These are phyloP conservation scores for Caenorhabditis parvicauda DNA, from an alignment of 2,888 invertebrate genomes.

Conservation along the genomic window DNA sequence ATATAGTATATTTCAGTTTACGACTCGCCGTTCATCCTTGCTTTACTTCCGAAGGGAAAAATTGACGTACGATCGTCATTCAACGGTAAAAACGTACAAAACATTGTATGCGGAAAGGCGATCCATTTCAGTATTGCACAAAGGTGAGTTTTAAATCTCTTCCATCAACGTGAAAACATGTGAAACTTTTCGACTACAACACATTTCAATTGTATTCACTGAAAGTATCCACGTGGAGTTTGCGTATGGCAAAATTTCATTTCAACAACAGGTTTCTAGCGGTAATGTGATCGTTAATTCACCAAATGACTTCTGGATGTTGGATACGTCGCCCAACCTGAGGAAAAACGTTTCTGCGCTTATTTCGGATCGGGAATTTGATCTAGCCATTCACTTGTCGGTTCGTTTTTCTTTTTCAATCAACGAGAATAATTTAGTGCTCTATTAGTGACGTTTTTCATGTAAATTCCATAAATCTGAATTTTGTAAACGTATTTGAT, in stretches of 20 bases:
- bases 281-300: conserved; percentile 44
- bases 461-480: background rate
- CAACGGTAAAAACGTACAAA: conserved; percentile 79
- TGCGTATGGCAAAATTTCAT: background rate
- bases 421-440: too few relatives aligned
- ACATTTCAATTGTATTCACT: too few relatives aligned
- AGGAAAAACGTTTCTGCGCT: conserved; percentile 81
- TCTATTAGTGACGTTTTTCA: too few relatives aligned
- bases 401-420: conserved; percentile 38
- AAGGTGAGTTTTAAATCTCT: conserved; percentile 11
- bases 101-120: conserved; percentile 70
- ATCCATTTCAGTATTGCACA: conserved; percentile 17
- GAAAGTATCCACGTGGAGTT: too few relatives aligned
- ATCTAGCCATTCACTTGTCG: conserved; percentile 72
- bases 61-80: conserved; percentile 84
- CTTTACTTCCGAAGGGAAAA: conserved; percentile 75
- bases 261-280: conserved; percentile 16
- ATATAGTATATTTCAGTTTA: conserved; percentile 66
- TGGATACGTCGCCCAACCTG: conserved; percentile 76
- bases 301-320: conserved; percentile 71
- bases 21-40: conserved; percentile 86
- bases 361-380: conserved; percentile 85
- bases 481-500: background rate
- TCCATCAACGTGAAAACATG: too few relatives aligned
- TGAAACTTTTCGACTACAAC: too few relatives aligned